Base-by-base conservation (phyloP, 1,140 invertebrate species). In the Daktulosphaira vitifoliae region DNA sequence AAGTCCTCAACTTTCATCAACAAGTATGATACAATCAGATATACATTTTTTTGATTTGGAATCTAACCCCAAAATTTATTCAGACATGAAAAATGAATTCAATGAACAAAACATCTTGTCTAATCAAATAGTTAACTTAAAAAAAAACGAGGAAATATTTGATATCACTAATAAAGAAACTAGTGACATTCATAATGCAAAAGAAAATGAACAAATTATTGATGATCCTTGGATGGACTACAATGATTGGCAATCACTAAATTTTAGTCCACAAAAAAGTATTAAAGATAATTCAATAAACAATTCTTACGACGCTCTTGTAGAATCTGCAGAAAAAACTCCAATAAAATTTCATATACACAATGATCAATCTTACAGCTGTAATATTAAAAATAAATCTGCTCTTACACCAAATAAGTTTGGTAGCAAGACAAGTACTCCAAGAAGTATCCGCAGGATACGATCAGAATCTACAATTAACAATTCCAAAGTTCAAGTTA, bases 211-310 rank as follows among this genome's bases (percentile, higher is more conserved):
- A 46, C 54, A 62, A 29, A 62, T 62, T 23, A 62, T 62, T 62
- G 42, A 62, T 2, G 42, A 62, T 46, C 54, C 54, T 3, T 62
- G 54, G 54, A 46, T 66, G 25, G 54, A 66, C 29, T 46, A 50
- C 11, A 20, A 65, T 26, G 50, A 44, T 49, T 66, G 29, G 18
- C 25, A 29, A 6, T 13, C 66, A 11, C 1, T 51, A 8, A 50
- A 56, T 46, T 54, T 18, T 16, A 65, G 54, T 51, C 39, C 65
- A 26, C 29, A 44, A 59, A 20, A 38, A 56, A 4, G 23, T 22
- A 23, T 53, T 20, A 7, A 56, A 37, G 13, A 22, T 18, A 42
- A 18, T 18, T 44, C 5, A 11, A 22, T 42, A 2, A 44, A 6
- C 18, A 33, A 20, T 7, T 26, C 64, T 68, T 2, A 46, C 20